Percentiles rank a stretch among this genome's conserved stretches.
Conservation (phyloP, 1,140 invertebrate genomes). For the Anoplolepis gracilipes region DNA sequence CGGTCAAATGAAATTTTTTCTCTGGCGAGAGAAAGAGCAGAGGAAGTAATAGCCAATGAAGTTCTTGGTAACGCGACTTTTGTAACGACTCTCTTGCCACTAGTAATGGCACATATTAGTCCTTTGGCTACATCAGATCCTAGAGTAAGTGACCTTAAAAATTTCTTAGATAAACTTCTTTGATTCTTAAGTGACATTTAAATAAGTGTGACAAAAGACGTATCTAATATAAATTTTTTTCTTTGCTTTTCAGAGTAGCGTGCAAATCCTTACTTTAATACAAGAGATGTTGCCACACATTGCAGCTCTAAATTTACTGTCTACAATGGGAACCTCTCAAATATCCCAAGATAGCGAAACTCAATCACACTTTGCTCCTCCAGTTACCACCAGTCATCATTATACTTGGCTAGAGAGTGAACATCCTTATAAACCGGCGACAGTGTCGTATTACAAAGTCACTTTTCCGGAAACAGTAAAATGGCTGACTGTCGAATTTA, state of each 20-base stretch:
- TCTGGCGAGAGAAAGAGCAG: slow-evolving; percentile 89
- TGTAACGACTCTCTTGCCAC: slow-evolving; percentile 91
- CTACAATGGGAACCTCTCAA: slow-evolving; percentile 83
- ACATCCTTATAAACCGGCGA: slow-evolving; percentile 97
- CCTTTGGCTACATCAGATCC: slow-evolving; percentile 93
- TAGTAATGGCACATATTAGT: slow-evolving; percentile 93
- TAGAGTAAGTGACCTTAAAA: slow-evolving; percentile 86
- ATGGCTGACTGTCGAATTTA: slow-evolving; percentile 97
- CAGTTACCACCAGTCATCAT: slow-evolving; percentile 91
- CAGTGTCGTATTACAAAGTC: slow-evolving; percentile 95
- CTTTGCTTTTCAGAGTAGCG: slow-evolving; percentile 90
- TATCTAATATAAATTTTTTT: slow-evolving; percentile 29
- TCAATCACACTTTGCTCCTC: slow-evolving; percentile 78
- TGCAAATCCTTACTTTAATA: slow-evolving; percentile 95
- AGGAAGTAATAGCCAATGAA: slow-evolving; percentile 86
- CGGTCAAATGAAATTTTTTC: slow-evolving; percentile 91
- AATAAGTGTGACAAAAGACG: neutral
- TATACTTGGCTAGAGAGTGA: slow-evolving; percentile 98
- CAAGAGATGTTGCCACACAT: slow-evolving; percentile 96
- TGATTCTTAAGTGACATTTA: neutral
- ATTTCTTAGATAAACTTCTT: neutral
- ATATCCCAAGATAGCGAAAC: slow-evolving; percentile 80
- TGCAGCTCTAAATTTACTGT: slow-evolving; percentile 92
- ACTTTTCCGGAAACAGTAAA: slow-evolving; percentile 95
- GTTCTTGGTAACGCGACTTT: slow-evolving; percentile 88